Percentiles rank a stretch among this genome's conserved stretches.
These are phyloP conservation scores for Heteropelma amictum DNA, from an alignment of 2,888 invertebrate species.

Conservation along the genomic window DNA sequence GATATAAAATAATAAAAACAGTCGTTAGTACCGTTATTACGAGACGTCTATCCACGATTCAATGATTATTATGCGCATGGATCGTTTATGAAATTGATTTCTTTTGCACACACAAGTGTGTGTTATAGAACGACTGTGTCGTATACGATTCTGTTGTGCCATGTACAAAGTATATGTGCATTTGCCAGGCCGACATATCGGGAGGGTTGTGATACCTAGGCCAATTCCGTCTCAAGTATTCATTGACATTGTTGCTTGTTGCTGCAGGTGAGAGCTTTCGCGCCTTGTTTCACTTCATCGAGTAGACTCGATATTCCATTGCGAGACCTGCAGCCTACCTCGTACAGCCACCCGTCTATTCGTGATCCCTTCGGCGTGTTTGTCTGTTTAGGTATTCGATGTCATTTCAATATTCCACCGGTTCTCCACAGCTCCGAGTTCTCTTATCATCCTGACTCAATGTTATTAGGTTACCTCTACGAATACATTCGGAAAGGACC, in stretches of 20 bases:
- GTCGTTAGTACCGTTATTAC: no score
- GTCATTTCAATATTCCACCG: constrained; percentile 45
- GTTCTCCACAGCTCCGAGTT: constrained; percentile 2
- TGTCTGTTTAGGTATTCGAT: constrained; percentile 45
- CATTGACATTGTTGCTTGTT: constrained; percentile 42
- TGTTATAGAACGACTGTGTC: no score
- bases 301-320: constrained; percentile 32
- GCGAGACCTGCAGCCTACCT: background rate
- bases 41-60: no score
- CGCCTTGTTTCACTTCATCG: constrained; percentile 29
- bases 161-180: no score
- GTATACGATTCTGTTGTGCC: no score
- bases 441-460: background rate
- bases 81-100: no score
- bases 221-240: constrained; percentile 32
- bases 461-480: constrained; percentile 12
- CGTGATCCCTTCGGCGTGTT: constrained; percentile 35
- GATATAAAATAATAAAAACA: no score
- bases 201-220: constrained; percentile 5
- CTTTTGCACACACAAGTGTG: no score
- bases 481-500: background rate
- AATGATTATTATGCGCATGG: no score
- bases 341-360: constrained; percentile 12
- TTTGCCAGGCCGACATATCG: no score
- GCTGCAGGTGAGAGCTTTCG: constrained; percentile 7